These are phyloP conservation scores for Pollenia labialis DNA, from an alignment of 2,888 invertebrate species.

Conservation along the genomic window DNA sequence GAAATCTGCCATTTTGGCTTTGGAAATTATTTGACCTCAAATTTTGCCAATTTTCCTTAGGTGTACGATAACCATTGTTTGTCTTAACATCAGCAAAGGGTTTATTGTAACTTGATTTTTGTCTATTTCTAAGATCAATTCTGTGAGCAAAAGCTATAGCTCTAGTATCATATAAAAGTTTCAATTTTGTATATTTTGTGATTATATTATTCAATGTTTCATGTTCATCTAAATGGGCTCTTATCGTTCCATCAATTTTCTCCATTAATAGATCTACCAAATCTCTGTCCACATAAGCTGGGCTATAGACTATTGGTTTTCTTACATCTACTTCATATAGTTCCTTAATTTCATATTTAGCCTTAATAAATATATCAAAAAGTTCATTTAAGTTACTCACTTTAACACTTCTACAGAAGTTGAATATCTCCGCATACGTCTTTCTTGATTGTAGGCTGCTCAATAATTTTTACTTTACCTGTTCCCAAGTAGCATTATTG, in stretches of 20 bases:
- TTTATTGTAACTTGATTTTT: not conserved
- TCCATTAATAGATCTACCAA: not conserved
- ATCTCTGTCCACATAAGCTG: not conserved
- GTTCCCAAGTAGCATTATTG: not conserved
- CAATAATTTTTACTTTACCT: constrained; percentile 26
- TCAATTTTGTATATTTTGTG: not conserved
- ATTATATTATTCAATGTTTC: too few relatives aligned
- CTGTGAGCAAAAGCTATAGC: too few relatives aligned
- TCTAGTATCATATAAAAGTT: not conserved
- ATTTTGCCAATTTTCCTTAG: not conserved
- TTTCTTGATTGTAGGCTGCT: constrained; percentile 3
- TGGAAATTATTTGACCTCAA: not conserved
- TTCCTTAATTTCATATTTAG: too few relatives aligned
- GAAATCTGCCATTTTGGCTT: constrained; percentile 4
- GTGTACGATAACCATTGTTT: not conserved
- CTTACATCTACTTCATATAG: too few relatives aligned
- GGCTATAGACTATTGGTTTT: not conserved
- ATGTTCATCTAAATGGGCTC: not conserved
- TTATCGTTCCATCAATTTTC: constrained; percentile 28
- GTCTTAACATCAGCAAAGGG: too few relatives aligned
- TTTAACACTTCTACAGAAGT: constrained; percentile 8
- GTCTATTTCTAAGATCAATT: not conserved
- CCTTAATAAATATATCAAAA: constrained; percentile 2
- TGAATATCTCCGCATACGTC: not conserved
- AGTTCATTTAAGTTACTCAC: not conserved